A percentile compares a stretch with the other conserved stretches of the same genome.
phyloP scores from a whole-genome alignment of 2,888 invertebrate genomes.

The Drosophila cyrtoloma region DNA sequence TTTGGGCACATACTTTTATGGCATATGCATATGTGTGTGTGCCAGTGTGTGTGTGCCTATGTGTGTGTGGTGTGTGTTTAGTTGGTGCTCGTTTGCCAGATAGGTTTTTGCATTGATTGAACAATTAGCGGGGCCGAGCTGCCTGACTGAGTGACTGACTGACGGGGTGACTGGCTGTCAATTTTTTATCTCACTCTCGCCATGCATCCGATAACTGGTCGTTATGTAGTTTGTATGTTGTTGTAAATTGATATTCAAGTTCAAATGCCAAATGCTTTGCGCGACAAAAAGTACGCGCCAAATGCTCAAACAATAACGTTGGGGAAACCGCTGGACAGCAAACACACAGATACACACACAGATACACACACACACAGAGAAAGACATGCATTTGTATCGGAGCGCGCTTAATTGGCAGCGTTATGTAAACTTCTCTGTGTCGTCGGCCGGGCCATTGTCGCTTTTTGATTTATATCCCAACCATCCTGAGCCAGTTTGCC shows the following conservation, averaged over 20 bases:
- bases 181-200: constrained; percentile 51
- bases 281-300: constrained; percentile 75
- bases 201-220: constrained; percentile 52
- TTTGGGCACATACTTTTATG: constrained; percentile 49
- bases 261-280: constrained; percentile 80
- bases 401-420: constrained; percentile 66
- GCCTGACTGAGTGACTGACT: constrained; percentile 3
- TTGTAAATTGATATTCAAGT: constrained; percentile 84
- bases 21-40: constrained; percentile 25
- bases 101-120: constrained; percentile 75
- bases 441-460: constrained; percentile 62
- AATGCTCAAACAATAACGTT: constrained; percentile 46
- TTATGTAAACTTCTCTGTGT: constrained; percentile 70
- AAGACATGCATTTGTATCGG: constrained; percentile 57
- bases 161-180: constrained; percentile 46
- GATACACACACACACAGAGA: constrained; percentile 39
- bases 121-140: constrained; percentile 63
- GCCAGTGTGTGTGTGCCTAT: constrained; percentile 12
- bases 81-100: constrained; percentile 24
- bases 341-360: constrained; percentile 28
- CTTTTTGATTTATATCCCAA: constrained; percentile 78
- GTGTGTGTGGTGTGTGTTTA: constrained; percentile 1
- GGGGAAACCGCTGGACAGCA: constrained; percentile 29
- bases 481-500: constrained; percentile 54
- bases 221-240: constrained; percentile 40